Base-by-base conservation (phyloP, 1,140 invertebrate genomes). In the Drosophila ananassae region DNA sequence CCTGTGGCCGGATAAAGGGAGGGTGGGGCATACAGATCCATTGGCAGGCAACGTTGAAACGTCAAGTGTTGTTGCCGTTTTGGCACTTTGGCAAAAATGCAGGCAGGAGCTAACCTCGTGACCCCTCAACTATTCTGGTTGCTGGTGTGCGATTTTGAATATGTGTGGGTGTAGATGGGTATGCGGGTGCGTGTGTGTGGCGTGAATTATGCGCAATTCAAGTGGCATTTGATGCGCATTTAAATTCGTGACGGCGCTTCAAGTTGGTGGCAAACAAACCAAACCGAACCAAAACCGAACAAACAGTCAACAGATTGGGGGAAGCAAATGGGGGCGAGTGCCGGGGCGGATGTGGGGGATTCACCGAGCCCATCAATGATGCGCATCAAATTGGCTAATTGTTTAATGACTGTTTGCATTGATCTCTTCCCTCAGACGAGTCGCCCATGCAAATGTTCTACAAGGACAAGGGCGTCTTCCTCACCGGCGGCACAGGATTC, bases 401-500 rank as follows among this genome's bases (percentile, higher is more conserved):
- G 82, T 85, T 85, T 85, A 85, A 85, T 85, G 83, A 77, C 82
- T 85, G 82, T 85, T 85, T 85, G 82, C 82, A 85, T 89, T 85
- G 82, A 85, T 85, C 82, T 85, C 76, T 90, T 66, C 32, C 72
- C 59, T 53, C 79, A 89, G 85, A 90, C 79, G 90, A 91, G 77
- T 90, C 90, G 72, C 85, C 93, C 28, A 94, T 96, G 56, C 93
- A 93, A 67, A 84, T 92, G 59, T 95, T 95, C 90, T 96, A 94
- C 84, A 93, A 93, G 61, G 93, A 93, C 58, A 93, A 94, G 89
- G 92, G 92, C 87, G 92, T 95, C 59, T 95, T 97, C 83, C 92
- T 95, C 74, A 95, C 95, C 13, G 95, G 95, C 51, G 95, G 93
- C 13, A 96, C 95, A n/a, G 96, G 96, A 62, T 97, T 97, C 92